Conservation (phyloP, 2,888 invertebrate species). For the Formica aserva region DNA sequence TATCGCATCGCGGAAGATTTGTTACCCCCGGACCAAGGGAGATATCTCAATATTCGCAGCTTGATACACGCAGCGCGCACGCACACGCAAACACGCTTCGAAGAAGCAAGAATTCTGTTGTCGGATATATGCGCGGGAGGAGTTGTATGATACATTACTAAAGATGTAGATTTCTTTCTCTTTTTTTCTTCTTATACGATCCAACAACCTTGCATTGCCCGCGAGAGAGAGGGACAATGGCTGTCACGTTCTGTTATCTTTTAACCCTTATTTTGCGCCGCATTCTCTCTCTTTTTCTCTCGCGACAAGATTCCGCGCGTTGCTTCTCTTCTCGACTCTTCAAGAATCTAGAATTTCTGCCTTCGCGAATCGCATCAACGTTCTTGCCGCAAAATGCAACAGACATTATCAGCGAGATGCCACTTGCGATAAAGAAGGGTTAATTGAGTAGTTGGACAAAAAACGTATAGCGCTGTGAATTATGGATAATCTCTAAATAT, state of each 20-base stretch:
- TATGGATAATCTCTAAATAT: neutral
- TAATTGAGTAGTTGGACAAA: neutral
- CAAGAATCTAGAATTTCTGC: constrained; percentile 49
- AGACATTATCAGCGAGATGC: neutral
- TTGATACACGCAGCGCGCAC: constrained; percentile 68
- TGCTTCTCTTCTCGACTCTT: constrained; percentile 12
- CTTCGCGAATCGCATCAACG: neutral
- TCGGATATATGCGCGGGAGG: constrained; percentile 62
- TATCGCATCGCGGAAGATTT: constrained; percentile 45
- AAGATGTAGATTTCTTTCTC: constrained; percentile 82
- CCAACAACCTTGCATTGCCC: constrained; percentile 82
- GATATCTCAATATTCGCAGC: constrained; percentile 76
- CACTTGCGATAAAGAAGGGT: neutral
- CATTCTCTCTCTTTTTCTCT: constrained; percentile 2
- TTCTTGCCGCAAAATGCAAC: neutral
- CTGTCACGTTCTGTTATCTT: constrained; percentile 73
- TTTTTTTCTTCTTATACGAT: constrained; percentile 66
- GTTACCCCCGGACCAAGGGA: constrained; percentile 32
- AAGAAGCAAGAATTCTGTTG: constrained; percentile 63
- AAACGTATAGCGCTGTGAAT: neutral
- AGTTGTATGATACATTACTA: constrained; percentile 80
- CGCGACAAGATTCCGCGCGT: neutral
- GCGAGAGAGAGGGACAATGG: constrained; percentile 76
- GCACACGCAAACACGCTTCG: constrained; percentile 31
- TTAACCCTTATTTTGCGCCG: constrained; percentile 59